Evolutionary conservation across 2,797 vertebrate genomes (phyloP).

Genomic region (Rhynchotus rufescens): DNA sequence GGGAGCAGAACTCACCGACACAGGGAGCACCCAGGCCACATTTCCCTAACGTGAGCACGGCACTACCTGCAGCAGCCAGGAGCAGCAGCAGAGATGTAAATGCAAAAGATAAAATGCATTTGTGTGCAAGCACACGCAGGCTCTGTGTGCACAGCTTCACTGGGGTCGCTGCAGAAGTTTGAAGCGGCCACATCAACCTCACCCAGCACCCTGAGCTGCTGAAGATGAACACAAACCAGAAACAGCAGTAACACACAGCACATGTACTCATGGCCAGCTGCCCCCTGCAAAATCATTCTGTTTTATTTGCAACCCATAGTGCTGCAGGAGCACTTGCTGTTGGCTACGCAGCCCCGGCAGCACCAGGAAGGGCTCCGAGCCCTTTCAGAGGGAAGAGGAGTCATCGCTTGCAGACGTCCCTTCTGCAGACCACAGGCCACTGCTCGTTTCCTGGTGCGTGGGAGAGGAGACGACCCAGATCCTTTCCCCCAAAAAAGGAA

Average conservation of each 20-base stretch:
- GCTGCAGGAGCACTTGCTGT: neutral
- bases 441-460: neutral
- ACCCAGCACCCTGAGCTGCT: neutral
- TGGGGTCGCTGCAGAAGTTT: neutral
- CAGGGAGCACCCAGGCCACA: no score
- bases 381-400: neutral
- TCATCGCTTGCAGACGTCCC: fast-evolving
- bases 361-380: neutral
- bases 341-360: neutral
- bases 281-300: neutral
- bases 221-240: neutral
- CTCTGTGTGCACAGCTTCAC: neutral
- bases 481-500: neutral
- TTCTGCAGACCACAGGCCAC: neutral
- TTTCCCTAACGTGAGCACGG: neutral
- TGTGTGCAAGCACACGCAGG: neutral
- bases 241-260: neutral
- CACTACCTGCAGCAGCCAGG: neutral
- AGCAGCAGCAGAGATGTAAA: neutral
- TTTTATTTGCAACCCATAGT: fast-evolving
- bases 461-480: neutral
- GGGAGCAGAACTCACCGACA: neutral
- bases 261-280: neutral
- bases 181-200: neutral
- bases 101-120: neutral